Percentiles rank a stretch among this genome's conserved stretches.
Conservation (phyloP, 2,113 vertebrate species). For the Paradoxurus hermaphroditus region DNA sequence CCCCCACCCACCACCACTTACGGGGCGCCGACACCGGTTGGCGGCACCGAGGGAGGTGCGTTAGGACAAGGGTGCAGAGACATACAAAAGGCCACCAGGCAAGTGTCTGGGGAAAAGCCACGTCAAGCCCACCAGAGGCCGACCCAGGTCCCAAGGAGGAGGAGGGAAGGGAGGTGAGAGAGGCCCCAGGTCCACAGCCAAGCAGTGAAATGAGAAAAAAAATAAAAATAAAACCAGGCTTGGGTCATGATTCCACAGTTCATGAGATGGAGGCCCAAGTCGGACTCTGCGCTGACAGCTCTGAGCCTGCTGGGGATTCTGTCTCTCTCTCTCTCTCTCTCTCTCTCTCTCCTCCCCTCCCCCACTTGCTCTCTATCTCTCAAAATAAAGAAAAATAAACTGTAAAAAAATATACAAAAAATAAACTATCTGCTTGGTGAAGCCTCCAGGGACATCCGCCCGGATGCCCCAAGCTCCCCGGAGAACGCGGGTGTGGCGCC, state of each 20-base stretch:
- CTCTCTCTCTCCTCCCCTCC: too few species aligned
- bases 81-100: neutral
- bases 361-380: too few species aligned
- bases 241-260: too few species aligned
- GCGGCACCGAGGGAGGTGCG: accelerated
- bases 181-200: neutral
- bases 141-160: neutral
- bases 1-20: neutral
- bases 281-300: too few species aligned
- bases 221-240: too few species aligned
- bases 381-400: too few species aligned
- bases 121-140: neutral
- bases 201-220: neutral
- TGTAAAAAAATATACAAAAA: too few species aligned
- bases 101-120: neutral
- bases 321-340: too few species aligned
- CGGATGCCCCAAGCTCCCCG: accelerated
- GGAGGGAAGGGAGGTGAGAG: neutral
- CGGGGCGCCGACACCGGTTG: too few species aligned
- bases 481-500: too few species aligned
- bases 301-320: too few species aligned
- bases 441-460: accelerated
- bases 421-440: neutral
- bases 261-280: too few species aligned
- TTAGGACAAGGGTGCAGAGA: neutral